Evolutionary conservation across 2,888 invertebrate species (phyloP).

Genomic region (Seira musarum): DNA sequence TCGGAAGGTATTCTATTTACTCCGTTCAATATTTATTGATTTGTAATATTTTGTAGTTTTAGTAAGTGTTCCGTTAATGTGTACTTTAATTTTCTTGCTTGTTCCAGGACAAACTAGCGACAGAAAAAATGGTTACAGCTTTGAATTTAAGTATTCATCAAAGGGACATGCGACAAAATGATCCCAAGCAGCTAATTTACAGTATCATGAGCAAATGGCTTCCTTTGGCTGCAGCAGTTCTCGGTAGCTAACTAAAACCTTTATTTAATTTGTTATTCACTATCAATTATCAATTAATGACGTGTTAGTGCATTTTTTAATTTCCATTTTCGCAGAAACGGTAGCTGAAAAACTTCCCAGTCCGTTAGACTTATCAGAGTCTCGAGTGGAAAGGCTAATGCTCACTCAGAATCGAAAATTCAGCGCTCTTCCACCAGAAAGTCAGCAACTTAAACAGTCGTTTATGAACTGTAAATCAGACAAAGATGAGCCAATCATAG

Average conservation of each 20-base stretch:
- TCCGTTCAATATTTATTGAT: background rate
- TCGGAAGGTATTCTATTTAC: slow-evolving; percentile 75
- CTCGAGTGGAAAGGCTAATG: slow-evolving; percentile 88
- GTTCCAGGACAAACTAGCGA: slow-evolving; percentile 79
- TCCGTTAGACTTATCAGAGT: slow-evolving; percentile 82
- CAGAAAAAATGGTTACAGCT: slow-evolving; percentile 81
- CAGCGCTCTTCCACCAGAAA: slow-evolving; percentile 79
- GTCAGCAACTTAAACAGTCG: slow-evolving; percentile 80
- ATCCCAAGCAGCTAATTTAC: slow-evolving; percentile 84
- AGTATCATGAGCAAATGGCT: slow-evolving; percentile 92
- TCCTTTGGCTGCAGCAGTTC: slow-evolving; percentile 86
- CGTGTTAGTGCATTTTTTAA: slow-evolving; percentile 16
- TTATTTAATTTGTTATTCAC: slow-evolving; percentile 27
- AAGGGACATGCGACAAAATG: slow-evolving; percentile 85
- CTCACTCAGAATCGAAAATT: slow-evolving; percentile 82
- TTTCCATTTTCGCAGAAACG: slow-evolving; percentile 75
- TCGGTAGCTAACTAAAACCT: slow-evolving; percentile 73
- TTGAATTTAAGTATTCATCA: slow-evolving; percentile 83
- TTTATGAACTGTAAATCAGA: slow-evolving; percentile 81
- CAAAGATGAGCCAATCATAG: slow-evolving; percentile 79
- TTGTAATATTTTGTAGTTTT: too few relatives aligned
- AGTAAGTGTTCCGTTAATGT: background rate
- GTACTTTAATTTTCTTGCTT: slow-evolving; percentile 34
- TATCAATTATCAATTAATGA: background rate
- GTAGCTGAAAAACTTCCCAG: slow-evolving; percentile 87